Conservation (phyloP, 2,888 invertebrate species). For the Athrips mouffetella region DNA sequence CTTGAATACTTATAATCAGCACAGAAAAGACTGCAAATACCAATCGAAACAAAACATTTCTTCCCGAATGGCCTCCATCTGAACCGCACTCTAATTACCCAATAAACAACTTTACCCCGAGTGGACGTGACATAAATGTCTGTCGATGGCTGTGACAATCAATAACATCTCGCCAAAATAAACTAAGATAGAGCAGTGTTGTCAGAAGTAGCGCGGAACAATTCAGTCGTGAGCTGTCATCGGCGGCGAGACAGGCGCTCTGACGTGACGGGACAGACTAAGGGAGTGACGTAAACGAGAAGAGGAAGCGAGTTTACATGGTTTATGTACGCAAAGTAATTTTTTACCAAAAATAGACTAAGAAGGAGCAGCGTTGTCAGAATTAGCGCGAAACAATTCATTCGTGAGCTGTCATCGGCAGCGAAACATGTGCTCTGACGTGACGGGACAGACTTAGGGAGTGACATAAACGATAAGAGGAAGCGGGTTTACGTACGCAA, state of each 20-base stretch:
- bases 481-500: too few relatives aligned
- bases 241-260: constrained; percentile 47
- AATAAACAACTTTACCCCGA: constrained; percentile 15
- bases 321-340: too few relatives aligned
- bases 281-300: constrained; percentile 10
- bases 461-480: too few relatives aligned
- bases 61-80: background rate
- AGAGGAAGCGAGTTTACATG: too few relatives aligned
- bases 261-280: constrained; percentile 28
- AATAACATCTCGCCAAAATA: constrained; percentile 12
- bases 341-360: background rate
- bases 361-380: constrained; percentile 21
- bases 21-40: too few relatives aligned
- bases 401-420: constrained; percentile 64
- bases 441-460: constrained; percentile 25
- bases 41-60: background rate
- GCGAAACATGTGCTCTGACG: too few relatives aligned
- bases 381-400: constrained; percentile 56
- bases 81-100: constrained; percentile 11
- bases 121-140: constrained; percentile 11
- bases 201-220: constrained; percentile 47
- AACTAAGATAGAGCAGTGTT: constrained; percentile 17
- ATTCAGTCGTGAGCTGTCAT: constrained; percentile 68
- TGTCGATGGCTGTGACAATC: constrained; percentile 12
- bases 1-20: too few relatives aligned